phyloP scores from a whole-genome alignment of 1,140 invertebrate genomes.

The Musca domestica region DNA sequence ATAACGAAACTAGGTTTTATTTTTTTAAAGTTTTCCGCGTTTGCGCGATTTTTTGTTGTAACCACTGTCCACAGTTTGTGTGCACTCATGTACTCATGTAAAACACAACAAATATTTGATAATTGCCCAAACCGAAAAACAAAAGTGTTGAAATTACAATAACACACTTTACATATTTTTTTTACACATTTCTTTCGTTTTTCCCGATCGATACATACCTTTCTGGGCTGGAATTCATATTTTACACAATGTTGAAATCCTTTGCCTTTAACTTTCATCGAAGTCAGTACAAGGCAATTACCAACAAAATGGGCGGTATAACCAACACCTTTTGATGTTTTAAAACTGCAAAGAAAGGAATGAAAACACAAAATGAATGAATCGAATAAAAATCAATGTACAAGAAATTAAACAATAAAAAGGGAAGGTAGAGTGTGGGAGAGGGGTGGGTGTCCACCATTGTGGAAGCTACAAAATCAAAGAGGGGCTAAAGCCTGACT shows the following conservation, averaged over 20 bases:
- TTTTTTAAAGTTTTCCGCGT: no score
- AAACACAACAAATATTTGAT: no score
- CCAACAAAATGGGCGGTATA: conserved; percentile 99
- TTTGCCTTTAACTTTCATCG: conserved; percentile 99
- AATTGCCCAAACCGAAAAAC: no score
- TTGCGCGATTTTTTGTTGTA: no score
- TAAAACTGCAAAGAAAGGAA: conserved; percentile 73
- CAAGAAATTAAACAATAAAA: not conserved
- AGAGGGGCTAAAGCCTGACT: not conserved
- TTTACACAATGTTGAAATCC: conserved; percentile 99
- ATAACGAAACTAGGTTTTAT: no score
- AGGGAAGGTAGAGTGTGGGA: not conserved
- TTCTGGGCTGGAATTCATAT: conserved; percentile 97
- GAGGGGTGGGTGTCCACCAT: not conserved
- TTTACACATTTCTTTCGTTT: no score
- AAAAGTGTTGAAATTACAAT: no score
- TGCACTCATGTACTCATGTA: no score
- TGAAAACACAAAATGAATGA: not conserved
- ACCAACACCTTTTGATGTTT: conserved; percentile 98
- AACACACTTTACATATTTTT: no score
- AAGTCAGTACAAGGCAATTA: conserved; percentile 96
- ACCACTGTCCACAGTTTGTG: no score
- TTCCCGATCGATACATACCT: conserved; percentile 61
- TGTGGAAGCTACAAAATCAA: conserved; percentile 5
- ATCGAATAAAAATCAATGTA: not conserved